Evolutionary conservation across 2,888 invertebrate genomes (phyloP).

Genomic region (Latrodectus elegans): DNA sequence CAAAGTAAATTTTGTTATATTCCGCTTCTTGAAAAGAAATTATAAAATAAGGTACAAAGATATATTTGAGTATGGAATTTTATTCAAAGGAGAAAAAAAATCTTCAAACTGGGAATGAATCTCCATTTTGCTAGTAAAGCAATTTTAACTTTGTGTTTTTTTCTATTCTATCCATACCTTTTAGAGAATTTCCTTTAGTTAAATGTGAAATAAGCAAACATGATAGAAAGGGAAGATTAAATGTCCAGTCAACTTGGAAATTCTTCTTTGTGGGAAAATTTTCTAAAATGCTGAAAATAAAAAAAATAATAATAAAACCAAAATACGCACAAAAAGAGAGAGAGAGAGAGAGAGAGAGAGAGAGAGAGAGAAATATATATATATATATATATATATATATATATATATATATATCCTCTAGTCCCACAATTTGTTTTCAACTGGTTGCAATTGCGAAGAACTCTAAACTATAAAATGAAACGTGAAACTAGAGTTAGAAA

Average conservation of each 20-base stretch:
- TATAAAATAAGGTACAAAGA: too few species aligned
- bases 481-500: neutral
- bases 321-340: neutral
- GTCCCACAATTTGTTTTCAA: neutral
- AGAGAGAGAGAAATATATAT: too few species aligned
- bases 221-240: slow-evolving; percentile 23
- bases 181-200: slow-evolving; percentile 1
- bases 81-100: too few species aligned
- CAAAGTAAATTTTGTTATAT: too few species aligned
- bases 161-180: too few species aligned
- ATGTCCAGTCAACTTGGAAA: slow-evolving; percentile 31
- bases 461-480: slow-evolving; percentile 1
- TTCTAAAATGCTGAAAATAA: neutral
- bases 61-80: too few species aligned
- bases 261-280: slow-evolving; percentile 6
- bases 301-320: neutral
- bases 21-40: too few species aligned
- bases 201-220: slow-evolving; percentile 4
- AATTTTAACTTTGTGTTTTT: neutral
- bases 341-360: too few species aligned
- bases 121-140: neutral
- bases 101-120: neutral
- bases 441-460: slow-evolving; percentile 6
- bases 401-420: too few species aligned
- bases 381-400: too few species aligned